These are phyloP conservation scores for Cisticola juncidis DNA, from an alignment of 2,113 vertebrate species.

Conservation along the genomic window DNA sequence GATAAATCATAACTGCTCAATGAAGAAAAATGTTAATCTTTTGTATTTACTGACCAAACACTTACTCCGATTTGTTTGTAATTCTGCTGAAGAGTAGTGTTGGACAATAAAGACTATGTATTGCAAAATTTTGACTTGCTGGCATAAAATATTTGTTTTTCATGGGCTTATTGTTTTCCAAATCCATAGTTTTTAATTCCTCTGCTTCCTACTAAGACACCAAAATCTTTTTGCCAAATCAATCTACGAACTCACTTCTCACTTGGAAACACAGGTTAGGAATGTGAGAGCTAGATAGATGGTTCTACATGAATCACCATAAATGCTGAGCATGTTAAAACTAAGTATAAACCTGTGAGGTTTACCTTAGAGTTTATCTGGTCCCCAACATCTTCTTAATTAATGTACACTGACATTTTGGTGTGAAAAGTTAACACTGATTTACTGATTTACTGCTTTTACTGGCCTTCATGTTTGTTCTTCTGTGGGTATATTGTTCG, in stretches of 20 bases:
- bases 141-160: not conserved
- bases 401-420: not conserved
- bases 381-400: not conserved
- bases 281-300: not conserved
- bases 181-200: not conserved
- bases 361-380: not conserved
- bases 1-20: not conserved
- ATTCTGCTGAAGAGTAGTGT: not conserved
- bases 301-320: not conserved
- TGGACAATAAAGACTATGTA: not conserved
- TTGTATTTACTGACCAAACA: not conserved
- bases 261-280: not conserved
- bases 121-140: not conserved
- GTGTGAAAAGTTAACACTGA: not conserved
- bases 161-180: not conserved
- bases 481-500: not conserved
- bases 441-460: not conserved
- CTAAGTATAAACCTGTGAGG: not conserved
- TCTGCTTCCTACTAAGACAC: not conserved
- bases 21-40: not conserved
- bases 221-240: not conserved
- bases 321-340: not conserved
- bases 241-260: not conserved
- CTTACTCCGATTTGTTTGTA: not conserved
- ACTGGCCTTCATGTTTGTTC: not conserved